phyloP scores from a whole-genome alignment of 2,113 vertebrate genomes.

The Rutilus rutilus region DNA sequence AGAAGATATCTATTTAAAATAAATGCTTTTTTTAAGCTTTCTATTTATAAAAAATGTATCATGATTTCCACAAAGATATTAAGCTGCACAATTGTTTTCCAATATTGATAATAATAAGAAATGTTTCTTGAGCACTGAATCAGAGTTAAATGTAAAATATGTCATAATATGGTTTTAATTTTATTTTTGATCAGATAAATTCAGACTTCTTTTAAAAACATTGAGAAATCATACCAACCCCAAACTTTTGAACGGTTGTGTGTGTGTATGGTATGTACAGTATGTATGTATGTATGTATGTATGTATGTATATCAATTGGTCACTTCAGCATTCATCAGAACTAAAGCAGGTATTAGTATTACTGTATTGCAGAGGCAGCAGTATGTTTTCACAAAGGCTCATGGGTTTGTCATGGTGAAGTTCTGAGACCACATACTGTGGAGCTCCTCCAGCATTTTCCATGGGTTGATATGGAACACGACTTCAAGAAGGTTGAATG shows the following conservation, averaged over 20 bases:
- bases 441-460: conserved; percentile 39
- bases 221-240: neutral
- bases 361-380: neutral
- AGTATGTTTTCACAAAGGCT: neutral
- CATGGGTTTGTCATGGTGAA: conserved; percentile 42
- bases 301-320: no score
- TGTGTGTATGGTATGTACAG: neutral
- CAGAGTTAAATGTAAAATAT: neutral
- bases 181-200: neutral
- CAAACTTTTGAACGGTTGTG: neutral
- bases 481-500: conserved; percentile 48
- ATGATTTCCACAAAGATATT: neutral
- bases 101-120: neutral
- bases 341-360: neutral
- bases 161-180: neutral
- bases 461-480: conserved; percentile 49
- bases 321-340: conserved; percentile 1
- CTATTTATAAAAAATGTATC: neutral
- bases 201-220: neutral
- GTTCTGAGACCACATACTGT: conserved; percentile 51
- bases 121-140: neutral
- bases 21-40: neutral
- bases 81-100: neutral
- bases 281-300: neutral
- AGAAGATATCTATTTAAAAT: neutral